These are phyloP conservation scores for Rhinopomastus cyanomelas DNA, from an alignment of 2,113 vertebrate genomes.

Conservation along the genomic window DNA sequence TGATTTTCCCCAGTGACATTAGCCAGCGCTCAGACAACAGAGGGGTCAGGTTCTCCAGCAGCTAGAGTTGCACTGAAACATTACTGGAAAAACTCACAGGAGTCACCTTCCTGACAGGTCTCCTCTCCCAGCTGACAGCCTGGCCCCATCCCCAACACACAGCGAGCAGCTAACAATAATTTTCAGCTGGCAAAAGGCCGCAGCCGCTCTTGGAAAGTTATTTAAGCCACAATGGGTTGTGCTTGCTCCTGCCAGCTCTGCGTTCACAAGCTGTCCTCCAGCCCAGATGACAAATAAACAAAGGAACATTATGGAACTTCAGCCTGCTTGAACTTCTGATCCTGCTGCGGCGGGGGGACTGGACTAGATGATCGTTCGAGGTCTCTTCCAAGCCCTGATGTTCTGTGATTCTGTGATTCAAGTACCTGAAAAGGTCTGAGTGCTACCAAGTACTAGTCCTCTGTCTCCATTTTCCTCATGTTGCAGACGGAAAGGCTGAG, in stretches of 20 bases:
- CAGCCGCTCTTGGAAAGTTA: neutral
- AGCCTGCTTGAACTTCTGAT: too few relatives aligned
- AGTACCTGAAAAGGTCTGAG: neutral
- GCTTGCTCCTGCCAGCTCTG: neutral
- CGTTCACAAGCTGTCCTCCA: neutral
- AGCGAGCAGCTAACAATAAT: neutral
- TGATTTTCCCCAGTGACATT: neutral
- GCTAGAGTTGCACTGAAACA: neutral
- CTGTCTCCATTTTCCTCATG: neutral
- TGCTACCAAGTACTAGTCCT: neutral
- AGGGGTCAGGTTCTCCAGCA: neutral
- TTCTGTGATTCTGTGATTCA: neutral
- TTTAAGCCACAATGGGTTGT: neutral
- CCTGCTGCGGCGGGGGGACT: too few relatives aligned
- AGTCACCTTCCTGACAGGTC: neutral
- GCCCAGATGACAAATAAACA: constrained; percentile 13
- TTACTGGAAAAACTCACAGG: neutral
- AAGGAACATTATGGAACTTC: neutral
- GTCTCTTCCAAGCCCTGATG: too few relatives aligned
- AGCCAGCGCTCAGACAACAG: neutral
- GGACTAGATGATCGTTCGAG: too few relatives aligned
- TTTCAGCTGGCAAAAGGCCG: neutral
- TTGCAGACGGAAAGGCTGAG: neutral
- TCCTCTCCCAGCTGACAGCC: neutral
- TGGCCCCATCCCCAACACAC: neutral